These are phyloP conservation scores for Apis laboriosa DNA, from an alignment of 1,140 invertebrate genomes.

Conservation along the genomic window DNA sequence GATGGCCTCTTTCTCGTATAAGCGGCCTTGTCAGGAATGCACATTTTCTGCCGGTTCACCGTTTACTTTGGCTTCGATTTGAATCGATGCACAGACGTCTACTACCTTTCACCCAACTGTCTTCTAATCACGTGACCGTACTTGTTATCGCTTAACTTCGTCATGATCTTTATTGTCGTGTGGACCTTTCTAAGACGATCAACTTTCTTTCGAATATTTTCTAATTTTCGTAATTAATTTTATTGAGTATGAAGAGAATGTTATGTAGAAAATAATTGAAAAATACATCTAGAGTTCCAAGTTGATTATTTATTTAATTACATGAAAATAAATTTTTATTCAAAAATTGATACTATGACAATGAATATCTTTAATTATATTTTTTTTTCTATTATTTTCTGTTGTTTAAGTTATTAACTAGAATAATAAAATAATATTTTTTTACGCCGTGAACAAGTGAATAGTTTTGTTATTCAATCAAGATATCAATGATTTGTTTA, in stretches of 20 bases:
- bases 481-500: no score
- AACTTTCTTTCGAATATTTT: neutral
- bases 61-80: slow-evolving; percentile 63
- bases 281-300: neutral
- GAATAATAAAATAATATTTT: neutral
- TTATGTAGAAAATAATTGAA: neutral
- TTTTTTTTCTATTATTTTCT: neutral
- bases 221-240: neutral
- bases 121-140: slow-evolving; percentile 29
- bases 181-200: neutral
- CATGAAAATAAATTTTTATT: neutral
- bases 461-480: no score
- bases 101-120: slow-evolving; percentile 56
- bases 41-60: slow-evolving; percentile 72
- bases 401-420: neutral
- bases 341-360: neutral
- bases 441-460: no score
- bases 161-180: slow-evolving; percentile 1
- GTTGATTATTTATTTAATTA: neutral
- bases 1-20: slow-evolving; percentile 76
- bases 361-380: no score
- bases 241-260: neutral
- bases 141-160: slow-evolving; percentile 27
- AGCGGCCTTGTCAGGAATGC: slow-evolving; percentile 79
- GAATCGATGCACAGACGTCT: slow-evolving; percentile 56